Percentiles rank a stretch among this genome's conserved stretches.
Evolutionary conservation across 1,140 invertebrate genomes (phyloP).

Genomic region (Solenopsis fugax): DNA sequence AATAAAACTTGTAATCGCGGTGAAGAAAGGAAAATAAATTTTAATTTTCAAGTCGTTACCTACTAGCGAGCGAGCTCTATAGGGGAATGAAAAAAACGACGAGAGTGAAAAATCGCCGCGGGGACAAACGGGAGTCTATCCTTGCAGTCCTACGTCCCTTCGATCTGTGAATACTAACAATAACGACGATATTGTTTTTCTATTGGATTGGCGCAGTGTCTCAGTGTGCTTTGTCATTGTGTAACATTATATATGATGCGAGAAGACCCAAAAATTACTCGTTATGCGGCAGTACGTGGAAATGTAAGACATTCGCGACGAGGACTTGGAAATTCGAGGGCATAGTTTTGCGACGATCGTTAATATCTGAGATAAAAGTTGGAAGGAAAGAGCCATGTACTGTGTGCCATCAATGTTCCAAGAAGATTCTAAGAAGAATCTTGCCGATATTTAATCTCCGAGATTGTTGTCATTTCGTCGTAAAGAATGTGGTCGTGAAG

Average conservation of each 20-base stretch:
- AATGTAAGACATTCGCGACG: neutral
- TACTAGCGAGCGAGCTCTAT: constrained; percentile 53
- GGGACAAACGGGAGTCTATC: constrained; percentile 22
- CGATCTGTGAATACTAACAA: constrained; percentile 69
- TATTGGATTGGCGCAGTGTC: constrained; percentile 78
- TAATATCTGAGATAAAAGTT: neutral
- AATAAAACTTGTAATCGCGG: constrained; percentile 65
- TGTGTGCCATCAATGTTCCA: neutral
- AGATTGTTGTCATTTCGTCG: constrained; percentile 17
- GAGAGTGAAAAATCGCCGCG: constrained; percentile 25
- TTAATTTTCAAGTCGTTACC: constrained; percentile 67
- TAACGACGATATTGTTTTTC: constrained; percentile 75
- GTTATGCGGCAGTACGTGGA: constrained; percentile 51
- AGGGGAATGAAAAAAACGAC: constrained; percentile 28
- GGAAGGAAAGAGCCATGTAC: neutral
- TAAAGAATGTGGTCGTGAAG: constrained; percentile 1
- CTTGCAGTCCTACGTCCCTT: constrained; percentile 48
- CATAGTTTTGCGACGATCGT: neutral
- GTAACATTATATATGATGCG: constrained; percentile 63
- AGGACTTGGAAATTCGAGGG: constrained; percentile 14
- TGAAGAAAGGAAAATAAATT: constrained; percentile 20
- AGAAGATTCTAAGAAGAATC: constrained; percentile 5
- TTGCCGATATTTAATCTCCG: neutral
- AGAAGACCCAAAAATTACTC: constrained; percentile 65
- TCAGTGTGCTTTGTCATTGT: constrained; percentile 80